Base-by-base conservation (phyloP, 1,140 invertebrate genomes). In the Harpegnathos saltator region DNA sequence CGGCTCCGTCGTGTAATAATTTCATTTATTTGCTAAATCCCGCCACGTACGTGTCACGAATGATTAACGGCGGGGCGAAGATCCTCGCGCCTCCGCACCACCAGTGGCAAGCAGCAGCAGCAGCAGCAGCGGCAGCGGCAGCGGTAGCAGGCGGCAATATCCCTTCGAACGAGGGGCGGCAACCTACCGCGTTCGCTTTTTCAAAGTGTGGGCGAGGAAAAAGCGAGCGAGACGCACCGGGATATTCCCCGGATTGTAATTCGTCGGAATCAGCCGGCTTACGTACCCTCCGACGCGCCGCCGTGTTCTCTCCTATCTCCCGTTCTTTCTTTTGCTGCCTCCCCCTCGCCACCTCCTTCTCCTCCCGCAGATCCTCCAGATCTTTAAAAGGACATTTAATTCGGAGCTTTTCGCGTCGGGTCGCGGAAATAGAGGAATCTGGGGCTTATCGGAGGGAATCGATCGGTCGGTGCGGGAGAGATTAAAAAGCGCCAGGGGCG, bases 11-110 rank as follows among this genome's bases (percentile, higher is more conserved):
- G 72, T 82, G 77, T 89, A 81, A 89, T 89, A 88, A 89, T 88
- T 89, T 89, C 85, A 89, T 89, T 89, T 89, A 87, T 89, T 87
- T 87, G 80, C 69, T 80, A 89, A 89, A 89, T 89, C 85, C 86
- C 78, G 61, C 63, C 86, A 81, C 78, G 87, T 88, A 89, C 85
- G 87, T 85, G 86, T 85, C 82, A 82, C 82, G 84, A 88, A 88
- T 89, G 78, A 89, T 87, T 85, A 87, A 84, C 75, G 75, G 75
- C 52, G 3, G 65, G 26, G 65, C 33, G 75, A 80, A 80, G 75
- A 80, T 71, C 52, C 52, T 80, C 75, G 63, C 52, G 52, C 52
- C 63, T 75, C 73, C n/a, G 44, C 72, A 17, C 59, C 38, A 44
- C 3, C 38, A 9, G 38, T 9, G 7, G 38, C 7, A n/a, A 44